Percentiles rank a stretch among this genome's conserved stretches.
phyloP scores from a whole-genome alignment of 2,888 invertebrate genomes.

The Agriopis marginaria region DNA sequence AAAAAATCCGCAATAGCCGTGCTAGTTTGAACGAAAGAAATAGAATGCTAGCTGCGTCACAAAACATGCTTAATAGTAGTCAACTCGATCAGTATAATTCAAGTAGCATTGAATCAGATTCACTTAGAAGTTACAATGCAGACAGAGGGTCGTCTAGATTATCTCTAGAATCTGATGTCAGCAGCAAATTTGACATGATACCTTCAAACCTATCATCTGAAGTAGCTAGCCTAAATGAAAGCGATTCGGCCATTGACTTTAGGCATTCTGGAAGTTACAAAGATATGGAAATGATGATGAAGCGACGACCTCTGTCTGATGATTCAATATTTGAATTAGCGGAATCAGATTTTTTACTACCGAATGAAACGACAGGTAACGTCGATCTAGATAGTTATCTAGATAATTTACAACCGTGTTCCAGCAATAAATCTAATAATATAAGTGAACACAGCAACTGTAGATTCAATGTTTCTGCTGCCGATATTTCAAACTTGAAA shows the following conservation, averaged over 20 bases:
- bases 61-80: constrained; percentile 64
- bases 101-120: constrained; percentile 77
- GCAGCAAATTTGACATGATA: constrained; percentile 80
- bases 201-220: constrained; percentile 78
- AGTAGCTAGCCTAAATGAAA: constrained; percentile 74
- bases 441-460: constrained; percentile 46
- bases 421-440: constrained; percentile 50
- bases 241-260: constrained; percentile 84
- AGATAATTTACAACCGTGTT: constrained; percentile 87
- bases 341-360: constrained; percentile 84
- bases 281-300: constrained; percentile 87
- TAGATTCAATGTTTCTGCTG: constrained; percentile 54
- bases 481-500: constrained; percentile 57
- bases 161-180: constrained; percentile 80
- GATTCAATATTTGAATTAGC: constrained; percentile 90
- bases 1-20: constrained; percentile 80
- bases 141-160: constrained; percentile 79
- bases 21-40: constrained; percentile 75
- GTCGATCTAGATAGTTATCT: constrained; percentile 90
- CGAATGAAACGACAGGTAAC: constrained; percentile 78
- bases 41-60: constrained; percentile 61
- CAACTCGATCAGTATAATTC: constrained; percentile 71
- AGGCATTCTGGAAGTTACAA: constrained; percentile 76
- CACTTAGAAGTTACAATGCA: constrained; percentile 77
- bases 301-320: constrained; percentile 91